These are phyloP conservation scores for Scomber scombrus DNA, from an alignment of 2,113 vertebrate genomes.

Conservation along the genomic window DNA sequence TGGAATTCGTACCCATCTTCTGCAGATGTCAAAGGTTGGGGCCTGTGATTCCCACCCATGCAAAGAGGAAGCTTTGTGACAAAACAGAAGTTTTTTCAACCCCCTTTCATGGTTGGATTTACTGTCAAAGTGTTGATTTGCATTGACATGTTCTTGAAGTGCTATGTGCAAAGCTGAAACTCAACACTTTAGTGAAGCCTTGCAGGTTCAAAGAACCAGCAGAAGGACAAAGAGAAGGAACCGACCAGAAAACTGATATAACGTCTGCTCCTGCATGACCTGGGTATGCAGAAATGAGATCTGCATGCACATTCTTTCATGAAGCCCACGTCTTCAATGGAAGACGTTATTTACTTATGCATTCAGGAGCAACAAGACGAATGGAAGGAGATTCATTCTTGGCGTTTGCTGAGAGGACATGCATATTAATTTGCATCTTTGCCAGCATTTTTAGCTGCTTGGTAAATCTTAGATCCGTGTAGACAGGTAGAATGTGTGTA, in stretches of 20 bases:
- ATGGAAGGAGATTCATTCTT: conserved; percentile 47
- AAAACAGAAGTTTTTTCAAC: conserved; percentile 39
- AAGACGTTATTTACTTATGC: conserved; percentile 54
- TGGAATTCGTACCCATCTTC: conserved; percentile 25
- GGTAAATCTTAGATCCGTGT: conserved; percentile 59
- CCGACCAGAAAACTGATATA: conserved; percentile 19
- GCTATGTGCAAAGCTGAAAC: conserved; percentile 57
- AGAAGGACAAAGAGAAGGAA: conserved; percentile 45
- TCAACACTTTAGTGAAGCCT: conserved; percentile 60
- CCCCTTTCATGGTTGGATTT: conserved; percentile 59
- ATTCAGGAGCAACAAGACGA: conserved; percentile 52
- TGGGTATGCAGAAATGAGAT: conserved; percentile 44
- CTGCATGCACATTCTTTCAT: conserved; percentile 60
- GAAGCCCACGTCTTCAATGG: conserved; percentile 25
- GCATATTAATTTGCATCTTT: conserved; percentile 42
- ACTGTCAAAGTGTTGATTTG: conserved; percentile 69
- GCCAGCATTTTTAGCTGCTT: conserved; percentile 59
- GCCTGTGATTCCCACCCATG: conserved; percentile 23
- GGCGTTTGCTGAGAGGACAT: conserved; percentile 26
- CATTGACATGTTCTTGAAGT: conserved; percentile 69
- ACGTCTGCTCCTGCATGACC: conserved; percentile 25
- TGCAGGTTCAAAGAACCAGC: conserved; percentile 52
- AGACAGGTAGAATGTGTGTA: conserved; percentile 51
- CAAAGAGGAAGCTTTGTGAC: conserved; percentile 44
- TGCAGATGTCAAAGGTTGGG: conserved; percentile 32